Evolutionary conservation across 2,113 vertebrate species (phyloP), one percentile per base, ranked within the genome.

Genomic region (Propithecus coquereli): DNA sequence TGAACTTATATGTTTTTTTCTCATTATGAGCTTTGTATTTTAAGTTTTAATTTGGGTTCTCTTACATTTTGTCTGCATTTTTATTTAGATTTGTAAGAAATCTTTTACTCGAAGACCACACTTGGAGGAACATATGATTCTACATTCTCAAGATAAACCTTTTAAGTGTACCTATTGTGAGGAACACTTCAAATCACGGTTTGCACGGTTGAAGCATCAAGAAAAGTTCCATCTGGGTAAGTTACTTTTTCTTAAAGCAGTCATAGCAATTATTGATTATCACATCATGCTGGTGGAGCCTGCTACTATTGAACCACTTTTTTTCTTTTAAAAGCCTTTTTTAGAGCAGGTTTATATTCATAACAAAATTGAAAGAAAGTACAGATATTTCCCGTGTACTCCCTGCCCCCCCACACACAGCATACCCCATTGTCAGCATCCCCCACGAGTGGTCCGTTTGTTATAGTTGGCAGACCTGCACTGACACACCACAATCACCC

Each of bases 111-210:
- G 99, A 87, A 99, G 99, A 96, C 99, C 99, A 93, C 99, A 99
- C 92, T 98, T 99, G 97, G 99, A 99, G 97, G 99, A 99, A 94
- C 99, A 99, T 98, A 99, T 99, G 99, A 99, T 99, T 96, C 98
- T 99, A 45, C 99, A 99, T 98, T 99, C 99, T 90, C 99, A 99
- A 97, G 99, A 99, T 97, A 99, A 99, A 82, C 99, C 99, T 32
- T 99, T 99, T 85, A 99, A 99, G 97, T 99, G 99, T 94, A 98
- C 99, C 90, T 99, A 99, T 98, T 99, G 99, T 68, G 99, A 99
- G 43, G 99, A 99, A 88, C 98, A 99, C 98, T 99, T 99, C 97
- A 99, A 99, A 96, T 99, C 99, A 37, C 98, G 99, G 43, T 99
- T 99, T 97, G 99, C 99, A 80, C 98, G 99, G 40, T 97, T 99